A percentile compares a stretch with the other conserved stretches of the same genome.
Evolutionary conservation across 2,888 invertebrate species (phyloP).

Genomic region (Apodemia duryi): DNA sequence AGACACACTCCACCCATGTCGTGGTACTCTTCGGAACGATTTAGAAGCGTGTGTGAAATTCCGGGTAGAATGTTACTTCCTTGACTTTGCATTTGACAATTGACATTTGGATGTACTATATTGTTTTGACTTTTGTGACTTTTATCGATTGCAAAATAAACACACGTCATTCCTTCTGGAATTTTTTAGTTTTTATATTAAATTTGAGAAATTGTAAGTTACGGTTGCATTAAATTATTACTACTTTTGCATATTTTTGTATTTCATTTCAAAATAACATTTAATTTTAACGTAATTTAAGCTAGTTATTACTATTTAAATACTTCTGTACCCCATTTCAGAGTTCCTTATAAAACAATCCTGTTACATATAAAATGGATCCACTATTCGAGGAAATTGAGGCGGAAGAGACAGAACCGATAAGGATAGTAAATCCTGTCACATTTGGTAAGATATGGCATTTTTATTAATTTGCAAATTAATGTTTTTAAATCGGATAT

Average conservation of each 20-base stretch:
- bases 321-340: background rate
- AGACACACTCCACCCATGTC: too few species aligned
- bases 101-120: too few species aligned
- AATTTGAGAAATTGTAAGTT: background rate
- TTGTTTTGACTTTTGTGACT: background rate
- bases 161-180: slow-evolving; percentile 1
- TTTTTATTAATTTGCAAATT: background rate
- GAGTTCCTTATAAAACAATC: background rate
- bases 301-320: background rate
- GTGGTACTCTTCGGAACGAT: too few species aligned
- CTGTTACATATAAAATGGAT: slow-evolving; percentile 35
- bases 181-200: background rate
- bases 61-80: too few species aligned
- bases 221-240: background rate
- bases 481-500: background rate
- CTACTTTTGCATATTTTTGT: background rate
- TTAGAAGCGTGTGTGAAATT: too few species aligned
- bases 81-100: background rate
- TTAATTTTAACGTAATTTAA: background rate
- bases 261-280: background rate
- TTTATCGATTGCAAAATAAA: background rate
- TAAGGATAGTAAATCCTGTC: slow-evolving; percentile 40
- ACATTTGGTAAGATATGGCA: slow-evolving; percentile 38
- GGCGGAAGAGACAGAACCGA: slow-evolving; percentile 31
- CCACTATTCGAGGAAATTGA: slow-evolving; percentile 23